Base-by-base conservation (phyloP, 2,113 vertebrate species). In the Ophiodon elongatus region DNA sequence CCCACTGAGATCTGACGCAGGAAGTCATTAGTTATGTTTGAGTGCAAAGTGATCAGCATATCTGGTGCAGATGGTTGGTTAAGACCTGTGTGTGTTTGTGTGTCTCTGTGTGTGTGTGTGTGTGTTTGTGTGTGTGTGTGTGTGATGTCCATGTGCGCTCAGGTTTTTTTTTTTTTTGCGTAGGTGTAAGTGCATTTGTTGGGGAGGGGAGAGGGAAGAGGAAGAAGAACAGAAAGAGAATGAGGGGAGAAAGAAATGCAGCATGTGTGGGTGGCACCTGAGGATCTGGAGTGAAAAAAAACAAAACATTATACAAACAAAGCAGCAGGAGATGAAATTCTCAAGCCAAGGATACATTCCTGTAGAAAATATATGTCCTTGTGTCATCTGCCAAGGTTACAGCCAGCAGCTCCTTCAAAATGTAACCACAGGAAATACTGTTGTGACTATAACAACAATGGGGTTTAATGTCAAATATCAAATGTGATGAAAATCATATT, bases 211-310 rank as follows among this genome's bases (percentile, higher is more conserved):
- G 78, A 85, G 75, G 75, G 63, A 84, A 69, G 79, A 73, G 63
- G 77, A 85, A 70, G 69, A 82, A 77, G 80, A 83, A 64, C 19
- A 84, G 50, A 88, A 87, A 56, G 68, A 70, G 80, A 78, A 64
- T 75, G 71, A 85, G 66, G 73, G 78, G 80, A 84, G 56, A 87
- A 73, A 90, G 88, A 91, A 85, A 74, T 81, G 85, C 79, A 65
- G 72, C 79, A 87, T 80, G 82, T 80, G 93, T 94, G 88, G 93
- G 93, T 82, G 94, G 94, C 87, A 91, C 92, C 90, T 93, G 91
- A 93, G 89, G 87, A 92, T 87, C 83, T 72, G 56, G 84, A 93
- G 90, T 91, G 85, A 57, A 21, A 71, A 94, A 92, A 82, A 56
- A 52, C n/a, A 94, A 93, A 84, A 52, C 86, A 91, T 92, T 91